Conservation (phyloP, 1,140 invertebrate species). For the Coptotermes formosanus region DNA sequence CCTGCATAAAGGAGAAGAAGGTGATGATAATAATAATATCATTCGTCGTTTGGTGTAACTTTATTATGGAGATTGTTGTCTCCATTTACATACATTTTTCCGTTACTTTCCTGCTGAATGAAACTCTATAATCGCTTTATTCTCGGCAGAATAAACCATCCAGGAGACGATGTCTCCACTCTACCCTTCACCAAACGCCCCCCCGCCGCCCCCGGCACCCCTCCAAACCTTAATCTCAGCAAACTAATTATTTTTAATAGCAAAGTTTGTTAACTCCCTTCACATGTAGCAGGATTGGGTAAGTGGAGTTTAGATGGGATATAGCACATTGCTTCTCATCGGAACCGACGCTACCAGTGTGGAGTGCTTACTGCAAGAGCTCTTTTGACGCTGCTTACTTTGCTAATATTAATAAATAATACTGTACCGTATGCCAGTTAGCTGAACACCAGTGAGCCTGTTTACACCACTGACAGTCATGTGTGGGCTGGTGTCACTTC, state of each 20-base stretch:
- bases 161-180: neutral
- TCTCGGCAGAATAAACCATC: neutral
- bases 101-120: neutral
- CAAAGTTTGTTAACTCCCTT: neutral
- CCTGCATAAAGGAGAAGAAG: too few relatives aligned
- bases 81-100: neutral
- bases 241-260: slow-evolving; percentile 20
- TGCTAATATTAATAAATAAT: neutral
- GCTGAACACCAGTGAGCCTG: too few relatives aligned
- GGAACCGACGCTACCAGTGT: too few relatives aligned
- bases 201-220: neutral
- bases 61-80: neutral
- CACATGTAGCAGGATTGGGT: neutral
- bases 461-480: too few relatives aligned
- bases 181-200: neutral
- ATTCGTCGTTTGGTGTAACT: too few relatives aligned
- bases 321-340: neutral
- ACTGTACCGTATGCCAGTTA: too few relatives aligned
- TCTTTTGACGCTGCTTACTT: neutral
- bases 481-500: too few relatives aligned
- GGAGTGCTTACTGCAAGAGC: neutral
- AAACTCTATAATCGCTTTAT: neutral
- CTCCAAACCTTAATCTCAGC: neutral
- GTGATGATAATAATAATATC: too few relatives aligned
- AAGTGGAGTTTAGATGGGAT: neutral